phyloP scores from a whole-genome alignment of 1,140 invertebrate genomes.

The Copidosoma floridanum region DNA sequence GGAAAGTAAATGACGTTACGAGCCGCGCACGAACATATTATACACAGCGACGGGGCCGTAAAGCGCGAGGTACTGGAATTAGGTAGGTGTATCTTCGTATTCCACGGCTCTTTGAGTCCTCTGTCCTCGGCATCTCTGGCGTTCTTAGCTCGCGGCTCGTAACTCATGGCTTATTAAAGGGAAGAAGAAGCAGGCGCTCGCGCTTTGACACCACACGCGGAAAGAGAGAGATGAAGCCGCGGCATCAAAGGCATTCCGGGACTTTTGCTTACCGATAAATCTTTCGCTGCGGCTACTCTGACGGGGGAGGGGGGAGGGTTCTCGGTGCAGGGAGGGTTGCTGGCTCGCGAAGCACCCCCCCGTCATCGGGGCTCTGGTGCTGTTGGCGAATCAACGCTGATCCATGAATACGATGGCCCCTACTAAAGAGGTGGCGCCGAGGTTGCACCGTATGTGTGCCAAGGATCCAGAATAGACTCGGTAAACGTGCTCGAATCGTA shows the following conservation, averaged over 20 bases:
- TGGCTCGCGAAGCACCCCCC: no score
- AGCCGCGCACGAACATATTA: no score
- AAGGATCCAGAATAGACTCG: no score
- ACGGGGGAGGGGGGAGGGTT: neutral
- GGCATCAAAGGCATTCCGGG: slow-evolving; percentile 17
- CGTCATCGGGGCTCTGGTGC: no score
- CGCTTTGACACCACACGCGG: slow-evolving; percentile 8
- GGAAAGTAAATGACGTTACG: slow-evolving; percentile 17
- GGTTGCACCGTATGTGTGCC: no score
- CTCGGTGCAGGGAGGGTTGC: neutral
- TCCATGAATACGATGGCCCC: no score
- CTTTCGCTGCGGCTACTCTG: neutral
- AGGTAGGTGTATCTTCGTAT: neutral
- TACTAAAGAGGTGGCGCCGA: no score
- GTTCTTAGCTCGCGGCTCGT: slow-evolving; percentile 7
- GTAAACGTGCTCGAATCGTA: no score
- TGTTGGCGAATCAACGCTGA: no score
- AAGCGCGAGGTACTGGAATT: slow-evolving; percentile 12
- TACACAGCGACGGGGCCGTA: slow-evolving; percentile 4
- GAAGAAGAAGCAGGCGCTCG: neutral
- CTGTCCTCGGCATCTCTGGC: no score
- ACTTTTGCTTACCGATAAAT: slow-evolving; percentile 1
- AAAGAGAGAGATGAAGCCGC: no score
- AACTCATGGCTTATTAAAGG: slow-evolving; percentile 24
- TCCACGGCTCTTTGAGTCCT: slow-evolving; percentile 4